Evolutionary conservation across 1,140 invertebrate genomes (phyloP).

Genomic region (Caenorhabditis latens): DNA sequence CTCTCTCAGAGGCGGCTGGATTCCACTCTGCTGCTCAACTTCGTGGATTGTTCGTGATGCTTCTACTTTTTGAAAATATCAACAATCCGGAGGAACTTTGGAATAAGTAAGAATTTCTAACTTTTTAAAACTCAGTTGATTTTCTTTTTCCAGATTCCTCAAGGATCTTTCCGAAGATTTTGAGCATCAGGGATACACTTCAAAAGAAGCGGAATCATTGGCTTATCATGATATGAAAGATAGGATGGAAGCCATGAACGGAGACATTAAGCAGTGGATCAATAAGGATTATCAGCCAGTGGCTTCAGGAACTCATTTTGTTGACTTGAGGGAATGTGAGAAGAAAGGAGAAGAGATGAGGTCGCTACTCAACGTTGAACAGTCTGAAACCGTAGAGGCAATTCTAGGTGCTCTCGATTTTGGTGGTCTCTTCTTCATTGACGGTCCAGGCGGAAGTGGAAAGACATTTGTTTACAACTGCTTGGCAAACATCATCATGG

Average conservation of each 20-base stretch:
- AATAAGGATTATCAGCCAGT: neutral
- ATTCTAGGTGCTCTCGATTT: neutral
- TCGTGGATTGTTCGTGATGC: neutral
- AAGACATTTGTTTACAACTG: slow-evolving; percentile 38
- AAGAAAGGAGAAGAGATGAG: neutral
- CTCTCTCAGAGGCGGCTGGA: neutral
- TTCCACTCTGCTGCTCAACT: neutral
- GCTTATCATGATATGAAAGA: neutral
- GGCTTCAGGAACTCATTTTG: too few relatives aligned
- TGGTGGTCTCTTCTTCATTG: neutral
- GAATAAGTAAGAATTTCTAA: too few relatives aligned
- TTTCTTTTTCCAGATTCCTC: too few relatives aligned
- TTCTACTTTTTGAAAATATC: neutral
- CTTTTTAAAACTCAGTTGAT: too few relatives aligned
- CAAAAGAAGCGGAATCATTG: too few relatives aligned
- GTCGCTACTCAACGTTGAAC: neutral
- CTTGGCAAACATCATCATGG: neutral
- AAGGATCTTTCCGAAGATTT: too few relatives aligned
- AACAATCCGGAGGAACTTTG: neutral
- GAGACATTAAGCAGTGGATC: neutral
- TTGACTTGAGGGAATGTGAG: neutral
- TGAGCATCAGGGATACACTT: too few relatives aligned
- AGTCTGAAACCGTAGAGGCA: neutral
- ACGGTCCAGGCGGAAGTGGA: slow-evolving; percentile 7
- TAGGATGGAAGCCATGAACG: neutral